phyloP scores from a whole-genome alignment of 2,888 invertebrate genomes.

The Hypolimnas misippus region DNA sequence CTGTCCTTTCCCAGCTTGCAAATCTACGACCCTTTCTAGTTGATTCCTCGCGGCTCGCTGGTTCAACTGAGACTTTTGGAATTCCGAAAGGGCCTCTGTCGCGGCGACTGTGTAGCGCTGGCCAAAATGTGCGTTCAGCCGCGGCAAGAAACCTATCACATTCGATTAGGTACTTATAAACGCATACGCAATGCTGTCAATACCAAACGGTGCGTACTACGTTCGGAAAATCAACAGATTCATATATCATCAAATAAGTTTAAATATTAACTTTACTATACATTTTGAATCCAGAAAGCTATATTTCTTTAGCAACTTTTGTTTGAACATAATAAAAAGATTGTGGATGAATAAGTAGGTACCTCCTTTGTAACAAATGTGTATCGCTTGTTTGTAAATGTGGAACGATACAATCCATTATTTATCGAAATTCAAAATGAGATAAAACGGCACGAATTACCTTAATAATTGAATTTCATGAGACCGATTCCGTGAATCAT shows the following conservation, averaged over 20 bases:
- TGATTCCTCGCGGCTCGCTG: conserved; percentile 84
- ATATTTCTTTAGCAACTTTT: no score
- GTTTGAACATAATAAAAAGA: no score
- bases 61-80: conserved; percentile 85
- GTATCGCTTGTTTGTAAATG: conserved; percentile 12
- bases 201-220: neutral
- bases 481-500: conserved; percentile 28
- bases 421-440: conserved; percentile 31
- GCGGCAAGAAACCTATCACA: conserved; percentile 86
- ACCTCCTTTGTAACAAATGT: neutral
- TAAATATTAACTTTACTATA: no score
- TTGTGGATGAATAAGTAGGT: neutral
- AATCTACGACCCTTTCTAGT: conserved; percentile 82
- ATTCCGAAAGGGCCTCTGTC: conserved; percentile 89
- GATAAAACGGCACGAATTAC: conserved; percentile 36
- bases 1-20: conserved; percentile 86
- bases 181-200: conserved; percentile 4
- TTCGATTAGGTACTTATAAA: conserved; percentile 15
- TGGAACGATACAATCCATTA: conserved; percentile 25
- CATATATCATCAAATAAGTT: neutral
- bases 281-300: no score
- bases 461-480: conserved; percentile 44
- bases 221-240: neutral
- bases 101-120: conserved; percentile 89
- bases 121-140: conserved; percentile 86